These are phyloP conservation scores for Myanophis thanlyinensis DNA, from an alignment of 2,113 vertebrate genomes.

Conservation along the genomic window DNA sequence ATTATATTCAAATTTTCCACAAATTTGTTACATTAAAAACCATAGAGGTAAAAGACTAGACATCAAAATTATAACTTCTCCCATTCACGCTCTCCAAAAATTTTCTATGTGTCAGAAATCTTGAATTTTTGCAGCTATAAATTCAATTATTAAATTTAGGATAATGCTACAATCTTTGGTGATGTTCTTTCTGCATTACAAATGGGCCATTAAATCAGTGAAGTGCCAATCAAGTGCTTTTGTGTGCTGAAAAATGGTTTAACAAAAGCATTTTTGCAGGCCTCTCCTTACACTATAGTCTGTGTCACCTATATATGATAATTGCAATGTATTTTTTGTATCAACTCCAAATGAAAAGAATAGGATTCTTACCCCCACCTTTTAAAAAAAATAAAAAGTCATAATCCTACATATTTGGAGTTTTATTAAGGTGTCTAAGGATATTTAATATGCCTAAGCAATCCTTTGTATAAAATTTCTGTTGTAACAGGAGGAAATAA, in stretches of 20 bases:
- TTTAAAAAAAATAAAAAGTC: constrained; percentile 45
- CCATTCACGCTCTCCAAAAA: constrained; percentile 49
- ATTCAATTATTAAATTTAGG: constrained; percentile 72
- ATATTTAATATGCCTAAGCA: constrained; percentile 55
- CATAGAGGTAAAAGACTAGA: constrained; percentile 35
- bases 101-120: constrained; percentile 59
- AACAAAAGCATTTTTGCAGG: constrained; percentile 73
- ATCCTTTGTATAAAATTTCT: constrained; percentile 54
- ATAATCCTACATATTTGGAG: constrained; percentile 53
- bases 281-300: constrained; percentile 57
- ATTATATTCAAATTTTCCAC: constrained; percentile 2
- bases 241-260: constrained; percentile 69
- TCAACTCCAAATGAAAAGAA: constrained; percentile 54
- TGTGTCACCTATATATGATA: constrained; percentile 71
- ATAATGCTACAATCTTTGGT: constrained; percentile 71
- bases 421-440: constrained; percentile 54
- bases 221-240: constrained; percentile 75
- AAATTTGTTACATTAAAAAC: constrained; percentile 19
- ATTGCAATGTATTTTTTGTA: constrained; percentile 69
- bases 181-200: constrained; percentile 73
- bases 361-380: constrained; percentile 40
- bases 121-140: constrained; percentile 67
- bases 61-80: constrained; percentile 43
- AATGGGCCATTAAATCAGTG: constrained; percentile 74
- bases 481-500: constrained; percentile 46